Evolutionary conservation across 1,140 invertebrate genomes (phyloP), one percentile per base, ranked within the genome.

Genomic region (Leguminivora glycinivorella): DNA sequence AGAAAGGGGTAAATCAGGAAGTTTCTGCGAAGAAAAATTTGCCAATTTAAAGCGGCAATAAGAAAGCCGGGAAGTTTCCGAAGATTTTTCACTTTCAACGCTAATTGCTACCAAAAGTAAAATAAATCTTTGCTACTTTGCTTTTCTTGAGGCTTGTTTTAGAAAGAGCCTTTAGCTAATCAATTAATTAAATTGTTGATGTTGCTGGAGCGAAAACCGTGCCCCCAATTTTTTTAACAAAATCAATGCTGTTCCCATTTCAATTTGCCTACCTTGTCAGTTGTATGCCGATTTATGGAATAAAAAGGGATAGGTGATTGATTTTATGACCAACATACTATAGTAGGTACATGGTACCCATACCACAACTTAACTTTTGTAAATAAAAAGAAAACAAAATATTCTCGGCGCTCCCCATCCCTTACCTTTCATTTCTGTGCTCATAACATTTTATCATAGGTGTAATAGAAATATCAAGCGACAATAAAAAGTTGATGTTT

Each of bases 41-140:
- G 78, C 80, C 82, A 84, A 88, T 87, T 88, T 87, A 83, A 85
- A 84, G 89, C 83, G 72, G 77, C 81, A 85, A 85, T 85, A 85
- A 87, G 79, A 78, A 76, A 71, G 82, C 79, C 73, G 73, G 69
- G 69, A 82, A 87, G 72, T 82, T 88, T 83, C 67, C 73, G 78
- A 83, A 88, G 85, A 91, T 91, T 91, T 91, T 91, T 91, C 89
- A 91, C 88, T 91, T 85, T 86, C 87, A 83, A 83, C 86, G 74
- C 88, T 90, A 91, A 91, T 91, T 91, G 86, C 78, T 82, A 83
- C 76, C 73, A 81, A 85, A 88, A 89, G 84, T 84, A 83, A 87
- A 90, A 88, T 88, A 88, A 88, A 86, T 84, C 85, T 83, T 78
- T 70, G 79, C 76, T 79, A 81, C 78, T 84, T 86, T 83, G 76